A percentile compares a stretch with the other conserved stretches of the same genome.
Evolutionary conservation across 1,140 invertebrate species (phyloP).

Genomic region (Panulirus ornatus): DNA sequence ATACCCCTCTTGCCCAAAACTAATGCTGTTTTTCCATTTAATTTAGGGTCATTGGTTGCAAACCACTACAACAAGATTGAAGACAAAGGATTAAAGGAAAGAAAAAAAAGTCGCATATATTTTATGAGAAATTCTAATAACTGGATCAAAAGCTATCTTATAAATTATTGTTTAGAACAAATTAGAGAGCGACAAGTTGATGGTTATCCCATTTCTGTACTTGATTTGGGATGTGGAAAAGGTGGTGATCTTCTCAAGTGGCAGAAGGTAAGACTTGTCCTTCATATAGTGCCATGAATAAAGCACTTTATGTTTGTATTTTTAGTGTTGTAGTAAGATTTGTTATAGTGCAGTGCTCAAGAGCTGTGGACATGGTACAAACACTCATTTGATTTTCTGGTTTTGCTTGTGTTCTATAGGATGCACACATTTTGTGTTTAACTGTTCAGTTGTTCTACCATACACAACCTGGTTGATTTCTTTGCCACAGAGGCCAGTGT

Average conservation of each 20-base stretch:
- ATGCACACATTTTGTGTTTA: no score
- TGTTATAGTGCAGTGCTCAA: neutral
- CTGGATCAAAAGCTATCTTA: conserved; percentile 92
- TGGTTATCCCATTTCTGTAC: conserved; percentile 79
- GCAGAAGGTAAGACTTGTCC: conserved; percentile 83
- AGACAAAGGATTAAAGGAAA: conserved; percentile 87
- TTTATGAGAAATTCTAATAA: conserved; percentile 98
- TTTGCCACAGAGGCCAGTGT: no score
- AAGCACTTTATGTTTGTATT: neutral
- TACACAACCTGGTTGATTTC: no score
- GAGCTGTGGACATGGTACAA: neutral
- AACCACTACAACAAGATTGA: conserved; percentile 91
- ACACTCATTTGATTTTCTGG: neutral
- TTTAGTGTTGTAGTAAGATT: neutral
- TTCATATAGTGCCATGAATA: neutral
- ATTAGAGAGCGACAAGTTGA: conserved; percentile 82
- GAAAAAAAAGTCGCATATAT: conserved; percentile 93
- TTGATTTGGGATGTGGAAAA: conserved; percentile 90
- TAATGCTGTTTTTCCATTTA: no score
- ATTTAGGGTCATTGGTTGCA: conserved; percentile 83
- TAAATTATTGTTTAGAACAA: conserved; percentile 78
- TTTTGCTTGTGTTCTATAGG: neutral
- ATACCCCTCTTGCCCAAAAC: no score
- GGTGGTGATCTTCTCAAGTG: conserved; percentile 98
- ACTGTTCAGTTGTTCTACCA: no score